Conservation (phyloP, 2,888 invertebrate genomes). For the Hipparchia sbordonii region DNA sequence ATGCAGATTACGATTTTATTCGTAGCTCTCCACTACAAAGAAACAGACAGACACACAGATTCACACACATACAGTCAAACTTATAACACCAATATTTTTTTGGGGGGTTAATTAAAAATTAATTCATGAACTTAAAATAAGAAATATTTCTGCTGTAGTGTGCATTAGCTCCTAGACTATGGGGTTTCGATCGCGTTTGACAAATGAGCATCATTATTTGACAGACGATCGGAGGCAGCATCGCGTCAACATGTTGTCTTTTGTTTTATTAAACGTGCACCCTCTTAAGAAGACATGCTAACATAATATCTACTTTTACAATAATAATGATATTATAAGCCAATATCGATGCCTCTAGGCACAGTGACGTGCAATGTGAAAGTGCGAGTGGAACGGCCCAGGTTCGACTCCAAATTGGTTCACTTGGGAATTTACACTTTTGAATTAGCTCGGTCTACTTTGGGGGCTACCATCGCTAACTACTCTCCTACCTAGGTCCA, state of each 20-base stretch:
- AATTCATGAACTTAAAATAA: no score
- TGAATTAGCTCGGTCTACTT: not conserved
- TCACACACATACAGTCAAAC: no score
- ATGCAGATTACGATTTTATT: no score
- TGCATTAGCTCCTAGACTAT: conserved; percentile 8
- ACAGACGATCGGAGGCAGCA: conserved; percentile 69
- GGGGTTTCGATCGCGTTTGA: conserved; percentile 68
- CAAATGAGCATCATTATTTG: conserved; percentile 82
- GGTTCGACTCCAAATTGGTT: not conserved
- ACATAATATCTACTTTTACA: not conserved
- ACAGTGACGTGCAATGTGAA: no score
- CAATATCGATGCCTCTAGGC: no score
- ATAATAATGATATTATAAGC: not conserved
- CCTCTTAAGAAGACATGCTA: conserved; percentile 25
- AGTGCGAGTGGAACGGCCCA: no score
- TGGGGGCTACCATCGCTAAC: no score
- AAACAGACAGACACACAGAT: no score
- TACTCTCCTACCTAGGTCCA: no score
- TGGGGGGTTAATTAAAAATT: no score
- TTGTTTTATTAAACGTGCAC: conserved; percentile 79
- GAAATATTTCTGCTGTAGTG: not conserved
- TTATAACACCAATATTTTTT: no score
- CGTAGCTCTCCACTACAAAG: no score
- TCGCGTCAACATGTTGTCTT: conserved; percentile 76
- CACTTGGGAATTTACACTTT: not conserved